Percentiles rank a stretch among this genome's conserved stretches.
Conservation (phyloP, 2,888 invertebrate genomes). For the Empis livida region DNA sequence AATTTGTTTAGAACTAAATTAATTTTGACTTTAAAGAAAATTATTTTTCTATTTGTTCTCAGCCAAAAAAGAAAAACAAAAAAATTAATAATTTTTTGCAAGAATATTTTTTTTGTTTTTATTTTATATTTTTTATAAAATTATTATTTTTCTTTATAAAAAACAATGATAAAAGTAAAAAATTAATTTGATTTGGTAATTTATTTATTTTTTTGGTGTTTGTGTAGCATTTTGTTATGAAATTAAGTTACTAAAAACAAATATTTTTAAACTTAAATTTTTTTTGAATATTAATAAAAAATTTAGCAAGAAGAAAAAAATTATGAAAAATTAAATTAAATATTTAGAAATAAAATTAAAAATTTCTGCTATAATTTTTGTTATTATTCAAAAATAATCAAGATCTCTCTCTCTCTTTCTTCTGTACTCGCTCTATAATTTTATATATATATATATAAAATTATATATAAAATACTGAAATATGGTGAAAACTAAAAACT, state of each 20-base stretch:
- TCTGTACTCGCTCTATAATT: constrained; percentile 12
- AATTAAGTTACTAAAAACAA: constrained; percentile 4
- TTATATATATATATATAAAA: background rate
- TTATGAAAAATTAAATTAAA: no score
- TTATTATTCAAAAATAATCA: background rate
- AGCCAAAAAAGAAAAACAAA: no score
- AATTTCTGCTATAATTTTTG: no score
- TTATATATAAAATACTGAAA: constrained; percentile 14
- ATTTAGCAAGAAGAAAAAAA: no score
- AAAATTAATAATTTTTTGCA: background rate
- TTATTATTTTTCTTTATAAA: background rate
- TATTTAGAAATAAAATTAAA: no score
- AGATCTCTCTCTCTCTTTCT: constrained; percentile 10
- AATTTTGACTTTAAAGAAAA: no score
- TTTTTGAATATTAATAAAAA: no score
- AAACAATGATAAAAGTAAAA: constrained; percentile 17
- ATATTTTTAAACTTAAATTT: no score
- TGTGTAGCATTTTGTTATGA: constrained; percentile 27
- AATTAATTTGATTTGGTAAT: constrained; percentile 17
- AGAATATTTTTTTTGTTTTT: background rate
- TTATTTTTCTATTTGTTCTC: no score
- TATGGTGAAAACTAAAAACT: constrained; percentile 15
- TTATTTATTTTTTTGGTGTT: constrained; percentile 22
- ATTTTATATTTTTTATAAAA: no score
- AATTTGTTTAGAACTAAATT: no score